These are phyloP conservation scores for Nerophis ophidion DNA, from an alignment of 2,113 vertebrate species.

Conservation along the genomic window DNA sequence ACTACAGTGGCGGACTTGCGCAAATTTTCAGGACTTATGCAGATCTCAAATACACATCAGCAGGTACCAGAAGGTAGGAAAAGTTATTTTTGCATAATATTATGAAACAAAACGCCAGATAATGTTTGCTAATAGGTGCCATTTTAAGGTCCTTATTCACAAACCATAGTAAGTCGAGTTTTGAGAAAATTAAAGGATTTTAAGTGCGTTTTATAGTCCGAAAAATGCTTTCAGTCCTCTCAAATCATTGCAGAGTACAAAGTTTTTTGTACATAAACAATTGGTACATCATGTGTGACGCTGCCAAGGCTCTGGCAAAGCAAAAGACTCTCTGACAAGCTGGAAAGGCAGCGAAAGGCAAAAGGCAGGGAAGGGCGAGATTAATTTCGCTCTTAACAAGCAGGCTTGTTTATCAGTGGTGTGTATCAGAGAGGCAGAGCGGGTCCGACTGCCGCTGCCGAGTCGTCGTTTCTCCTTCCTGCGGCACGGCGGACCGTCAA, in stretches of 20 bases:
- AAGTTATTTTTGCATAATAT: no score
- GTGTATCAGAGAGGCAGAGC: slow-evolving; percentile 52
- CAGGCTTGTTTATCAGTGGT: slow-evolving; percentile 56
- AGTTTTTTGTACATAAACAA: slow-evolving; percentile 22
- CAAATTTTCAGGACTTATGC: no score
- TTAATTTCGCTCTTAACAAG: slow-evolving; percentile 61
- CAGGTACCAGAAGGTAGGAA: no score
- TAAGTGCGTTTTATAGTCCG: no score
- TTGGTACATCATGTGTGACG: slow-evolving; percentile 11
- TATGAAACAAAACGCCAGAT: no score
- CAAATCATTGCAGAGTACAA: not conserved
- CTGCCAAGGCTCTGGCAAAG: slow-evolving; percentile 21
- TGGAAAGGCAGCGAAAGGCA: slow-evolving; percentile 35
- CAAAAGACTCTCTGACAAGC: slow-evolving; percentile 29
- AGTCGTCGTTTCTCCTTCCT: slow-evolving; percentile 66
- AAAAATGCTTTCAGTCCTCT: no score
- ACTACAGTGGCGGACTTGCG: no score
- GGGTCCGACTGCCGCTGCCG: slow-evolving; percentile 35
- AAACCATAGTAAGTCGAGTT: no score
- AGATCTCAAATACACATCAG: no score
- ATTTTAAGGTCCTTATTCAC: no score
- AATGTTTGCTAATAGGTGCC: no score
- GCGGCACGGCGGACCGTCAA: slow-evolving; percentile 54
- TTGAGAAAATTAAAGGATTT: no score
- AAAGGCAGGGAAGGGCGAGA: slow-evolving; percentile 38